Conservation (phyloP, 2,797 vertebrate species). For the Novumbra hubbsi region DNA sequence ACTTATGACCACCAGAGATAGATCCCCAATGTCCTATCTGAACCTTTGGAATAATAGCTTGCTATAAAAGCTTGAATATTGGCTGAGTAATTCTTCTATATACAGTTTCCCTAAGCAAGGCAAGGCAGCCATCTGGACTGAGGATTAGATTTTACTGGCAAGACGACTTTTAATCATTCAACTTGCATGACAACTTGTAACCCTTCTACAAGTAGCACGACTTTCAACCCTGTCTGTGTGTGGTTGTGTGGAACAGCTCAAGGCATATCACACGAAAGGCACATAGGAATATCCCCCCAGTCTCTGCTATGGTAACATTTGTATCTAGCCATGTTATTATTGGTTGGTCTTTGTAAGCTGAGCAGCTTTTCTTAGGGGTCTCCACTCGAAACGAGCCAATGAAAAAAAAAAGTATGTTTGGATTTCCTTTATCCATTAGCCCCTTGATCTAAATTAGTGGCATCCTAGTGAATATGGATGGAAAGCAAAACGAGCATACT, state of each 20-base stretch:
- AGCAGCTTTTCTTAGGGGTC: background rate
- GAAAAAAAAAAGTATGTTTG: background rate
- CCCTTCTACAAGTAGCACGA: too few species aligned
- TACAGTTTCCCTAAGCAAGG: conserved; percentile 8
- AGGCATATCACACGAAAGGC: background rate
- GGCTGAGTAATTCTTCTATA: background rate
- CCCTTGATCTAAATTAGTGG: too few species aligned
- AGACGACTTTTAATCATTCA: background rate
- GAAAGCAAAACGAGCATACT: background rate
- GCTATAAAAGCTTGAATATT: conserved; percentile 6
- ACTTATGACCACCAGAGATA: background rate
- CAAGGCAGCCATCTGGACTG: background rate
- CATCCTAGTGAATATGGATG: too few species aligned
- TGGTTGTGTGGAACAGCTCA: too few species aligned
- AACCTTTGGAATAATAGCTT: background rate
- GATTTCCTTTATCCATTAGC: background rate
- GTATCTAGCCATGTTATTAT: background rate
- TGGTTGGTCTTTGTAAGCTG: background rate
- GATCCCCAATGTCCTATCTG: background rate
- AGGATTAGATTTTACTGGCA: conserved; percentile 19
- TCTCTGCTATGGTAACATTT: background rate
- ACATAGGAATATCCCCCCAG: background rate
- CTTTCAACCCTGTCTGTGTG: too few species aligned
- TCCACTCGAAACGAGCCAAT: background rate
- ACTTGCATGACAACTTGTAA: too few species aligned